Evolutionary conservation across 2,888 invertebrate genomes (phyloP), one percentile per base, ranked within the genome.

Genomic region (Megastigmus dorsalis): DNA sequence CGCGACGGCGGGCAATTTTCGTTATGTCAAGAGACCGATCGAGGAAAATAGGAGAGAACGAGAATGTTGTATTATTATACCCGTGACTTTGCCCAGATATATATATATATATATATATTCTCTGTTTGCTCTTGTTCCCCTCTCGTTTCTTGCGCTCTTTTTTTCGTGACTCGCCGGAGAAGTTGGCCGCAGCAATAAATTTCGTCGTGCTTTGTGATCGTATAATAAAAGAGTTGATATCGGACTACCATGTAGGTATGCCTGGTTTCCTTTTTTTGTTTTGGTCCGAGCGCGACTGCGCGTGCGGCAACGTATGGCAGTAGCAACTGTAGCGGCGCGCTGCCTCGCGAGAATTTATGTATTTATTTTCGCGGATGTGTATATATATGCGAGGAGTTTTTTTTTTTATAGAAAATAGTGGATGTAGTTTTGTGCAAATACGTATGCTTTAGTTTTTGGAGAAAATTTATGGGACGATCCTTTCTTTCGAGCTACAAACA

Each of bases 1-100:
- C 23, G n/a, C n/a, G n/a, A n/a, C n/a, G 9, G 18, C 52, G 18
- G 76, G 78, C 79, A 80, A 83, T 83, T 83, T 82, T 79, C 79
- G 78, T 81, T 79, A 81, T 77, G 79, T 76, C 77, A 65, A 68
- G 54, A 23, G 28, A 28, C 38, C 36, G 26, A 67, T 55, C 30
- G 45, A 33, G 43, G 23, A 55, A 38, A 52, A 63, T 45, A 38
- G 15, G 30, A 59, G 33, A 43, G 54, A 9, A 9, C n/a, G 33
- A 18, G 15, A 1, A n/a, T n/a, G n/a, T n/a, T n/a, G n/a, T n/a
- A n/a, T n/a, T n/a, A n/a, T n/a, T n/a, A n/a, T 59, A 28, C 15
- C 7, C 38, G 18, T n/a, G 4, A 5, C 9, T 30, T 2, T 15
- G 9, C 18, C 3, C n/a, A n/a, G n/a, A n/a, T n/a, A n/a, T n/a